These are phyloP conservation scores for Aurelia aurita complex sp. Pacific DNA, from an alignment of 30 jellyfish, hydroid and myxozoan species.

Conservation along the genomic window DNA sequence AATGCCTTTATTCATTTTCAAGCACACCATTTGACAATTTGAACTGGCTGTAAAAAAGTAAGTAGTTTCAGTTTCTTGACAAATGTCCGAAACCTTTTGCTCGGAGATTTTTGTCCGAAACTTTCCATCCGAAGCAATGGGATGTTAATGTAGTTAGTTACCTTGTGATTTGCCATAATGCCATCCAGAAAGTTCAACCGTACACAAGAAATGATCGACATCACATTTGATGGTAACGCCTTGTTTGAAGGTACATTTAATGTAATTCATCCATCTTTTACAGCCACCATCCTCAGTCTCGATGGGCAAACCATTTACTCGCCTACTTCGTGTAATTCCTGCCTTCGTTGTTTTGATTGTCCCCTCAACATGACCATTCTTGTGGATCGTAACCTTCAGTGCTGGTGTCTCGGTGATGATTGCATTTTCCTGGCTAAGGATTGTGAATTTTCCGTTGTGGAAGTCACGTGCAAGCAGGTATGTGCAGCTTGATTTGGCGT, in stretches of 20 bases:
- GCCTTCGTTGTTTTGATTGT: conserved; percentile 38
- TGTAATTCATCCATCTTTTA: conserved; percentile 46
- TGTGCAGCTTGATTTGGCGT: conserved; percentile 70
- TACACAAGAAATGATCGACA: conserved; percentile 73
- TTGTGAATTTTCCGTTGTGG: conserved; percentile 77
- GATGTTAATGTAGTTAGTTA: not conserved
- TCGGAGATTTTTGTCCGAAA: too few relatives aligned
- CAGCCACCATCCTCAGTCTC: conserved; percentile 79
- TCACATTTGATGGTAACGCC: conserved; percentile 72
- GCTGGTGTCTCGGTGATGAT: conserved; percentile 85
- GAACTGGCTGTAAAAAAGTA: too few relatives aligned
- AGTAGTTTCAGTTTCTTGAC: too few relatives aligned
- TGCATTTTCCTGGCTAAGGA: conserved; percentile 76
- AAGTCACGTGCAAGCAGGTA: conserved; percentile 91
- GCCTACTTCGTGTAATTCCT: conserved; percentile 21
- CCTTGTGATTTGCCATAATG: conserved; percentile 93
- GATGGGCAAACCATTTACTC: conserved; percentile 80
- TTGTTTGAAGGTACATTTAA: conserved; percentile 76
- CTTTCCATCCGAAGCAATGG: too few relatives aligned
- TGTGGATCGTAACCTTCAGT: conserved; percentile 66
- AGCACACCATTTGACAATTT: too few relatives aligned
- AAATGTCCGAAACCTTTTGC: too few relatives aligned
- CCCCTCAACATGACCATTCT: conserved; percentile 37
- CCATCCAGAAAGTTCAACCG: conserved; percentile 84
- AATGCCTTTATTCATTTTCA: too few relatives aligned